These are phyloP conservation scores for Dunckerocampus dactyliophorus DNA, from an alignment of 2,113 vertebrate species.

Conservation along the genomic window DNA sequence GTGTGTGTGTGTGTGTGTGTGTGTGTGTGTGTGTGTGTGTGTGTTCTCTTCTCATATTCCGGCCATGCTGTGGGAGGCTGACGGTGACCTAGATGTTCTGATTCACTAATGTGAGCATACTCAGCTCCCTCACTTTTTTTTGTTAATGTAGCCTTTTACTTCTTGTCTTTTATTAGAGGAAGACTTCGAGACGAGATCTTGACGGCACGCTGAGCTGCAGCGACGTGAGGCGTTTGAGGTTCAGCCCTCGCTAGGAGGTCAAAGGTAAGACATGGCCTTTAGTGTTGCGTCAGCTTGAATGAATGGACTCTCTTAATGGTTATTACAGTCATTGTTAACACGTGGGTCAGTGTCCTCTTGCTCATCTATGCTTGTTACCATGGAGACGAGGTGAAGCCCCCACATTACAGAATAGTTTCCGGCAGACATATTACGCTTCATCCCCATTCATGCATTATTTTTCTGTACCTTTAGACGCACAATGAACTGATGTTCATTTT, in stretches of 20 bases:
- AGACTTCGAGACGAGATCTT: neutral
- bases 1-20: neutral
- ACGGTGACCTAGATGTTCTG: neutral
- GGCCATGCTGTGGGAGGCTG: neutral
- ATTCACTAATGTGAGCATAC: neutral
- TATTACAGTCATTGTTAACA: neutral
- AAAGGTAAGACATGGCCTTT: conserved; percentile 3
- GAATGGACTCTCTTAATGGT: neutral
- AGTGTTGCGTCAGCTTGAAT: neutral
- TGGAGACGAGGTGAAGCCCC: neutral
- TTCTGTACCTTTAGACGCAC: no score
- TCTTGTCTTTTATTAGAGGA: neutral
- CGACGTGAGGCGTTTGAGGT: neutral
- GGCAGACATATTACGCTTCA: no score
- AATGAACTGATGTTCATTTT: no score
- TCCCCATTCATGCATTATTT: no score
- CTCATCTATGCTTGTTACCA: neutral
- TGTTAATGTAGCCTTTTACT: neutral
- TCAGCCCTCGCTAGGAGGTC: neutral
- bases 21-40: neutral
- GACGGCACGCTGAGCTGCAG: neutral
- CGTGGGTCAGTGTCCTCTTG: no score
- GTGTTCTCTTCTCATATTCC: conserved; percentile 1
- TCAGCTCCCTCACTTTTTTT: neutral
- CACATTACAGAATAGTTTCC: no score